phyloP scores from a whole-genome alignment of 2,888 invertebrate species.

The Drosophila kokeensis region DNA sequence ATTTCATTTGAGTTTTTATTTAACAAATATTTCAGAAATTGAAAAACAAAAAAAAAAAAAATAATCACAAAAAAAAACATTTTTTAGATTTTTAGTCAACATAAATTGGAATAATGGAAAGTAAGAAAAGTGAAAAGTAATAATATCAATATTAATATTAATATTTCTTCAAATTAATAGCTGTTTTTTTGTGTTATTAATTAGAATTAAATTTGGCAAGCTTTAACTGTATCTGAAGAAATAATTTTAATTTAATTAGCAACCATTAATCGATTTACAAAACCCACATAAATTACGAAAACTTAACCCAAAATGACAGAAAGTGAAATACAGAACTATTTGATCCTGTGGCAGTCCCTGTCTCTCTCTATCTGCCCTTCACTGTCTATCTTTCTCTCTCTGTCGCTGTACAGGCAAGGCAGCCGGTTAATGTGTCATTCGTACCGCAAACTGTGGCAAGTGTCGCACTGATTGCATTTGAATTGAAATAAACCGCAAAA shows the following conservation, averaged over 20 bases:
- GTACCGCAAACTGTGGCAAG: slow-evolving; percentile 67
- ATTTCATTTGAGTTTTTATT: neutral
- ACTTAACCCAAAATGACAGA: slow-evolving; percentile 20
- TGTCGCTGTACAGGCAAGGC: slow-evolving; percentile 8
- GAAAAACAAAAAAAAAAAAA: too few species aligned
- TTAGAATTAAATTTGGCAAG: neutral
- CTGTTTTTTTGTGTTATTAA: neutral
- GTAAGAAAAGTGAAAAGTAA: neutral
- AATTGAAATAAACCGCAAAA: slow-evolving; percentile 80
- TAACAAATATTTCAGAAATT: neutral
- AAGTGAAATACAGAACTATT: slow-evolving; percentile 9
- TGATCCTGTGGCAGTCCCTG: slow-evolving; percentile 4
- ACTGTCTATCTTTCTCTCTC: neutral
- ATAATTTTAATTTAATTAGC: neutral
- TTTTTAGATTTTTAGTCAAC: neutral
- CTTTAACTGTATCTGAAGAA: neutral
- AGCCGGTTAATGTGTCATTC: slow-evolving; percentile 52
- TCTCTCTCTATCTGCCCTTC: neutral
- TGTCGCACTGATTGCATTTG: slow-evolving; percentile 72
- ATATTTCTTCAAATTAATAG: too few species aligned
- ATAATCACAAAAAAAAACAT: neutral
- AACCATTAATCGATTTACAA: neutral
- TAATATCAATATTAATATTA: too few species aligned
- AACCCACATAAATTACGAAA: slow-evolving; percentile 8
- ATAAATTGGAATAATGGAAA: too few species aligned